A percentile compares a stretch with the other conserved stretches of the same genome.
These are phyloP conservation scores for Heliangelus exortis DNA, from an alignment of 2,797 vertebrate species.

Conservation along the genomic window DNA sequence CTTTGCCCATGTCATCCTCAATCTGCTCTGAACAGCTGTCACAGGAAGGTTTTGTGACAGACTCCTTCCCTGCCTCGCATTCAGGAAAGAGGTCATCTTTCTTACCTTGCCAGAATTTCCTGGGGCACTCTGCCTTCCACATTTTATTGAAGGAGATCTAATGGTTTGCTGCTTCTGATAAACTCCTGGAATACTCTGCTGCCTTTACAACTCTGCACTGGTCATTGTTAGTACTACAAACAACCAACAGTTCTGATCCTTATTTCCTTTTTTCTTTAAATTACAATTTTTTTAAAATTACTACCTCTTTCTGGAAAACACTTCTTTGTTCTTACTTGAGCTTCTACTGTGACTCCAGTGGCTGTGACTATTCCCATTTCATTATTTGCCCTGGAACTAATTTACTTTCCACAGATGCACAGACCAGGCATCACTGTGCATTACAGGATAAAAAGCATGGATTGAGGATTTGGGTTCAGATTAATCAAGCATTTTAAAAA, in stretches of 20 bases:
- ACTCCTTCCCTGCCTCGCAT: neutral
- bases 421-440: neutral
- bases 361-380: neutral
- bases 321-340: neutral
- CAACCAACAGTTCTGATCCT: neutral
- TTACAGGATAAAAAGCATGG: neutral
- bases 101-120: neutral
- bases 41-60: neutral
- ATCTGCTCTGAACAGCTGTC: neutral
- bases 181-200: neutral
- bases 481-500: neutral
- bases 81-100: neutral
- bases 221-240: neutral
- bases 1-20: neutral
- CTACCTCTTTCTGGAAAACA: neutral
- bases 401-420: neutral
- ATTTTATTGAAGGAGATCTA: neutral
- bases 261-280: neutral
- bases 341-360: neutral
- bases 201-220: neutral
- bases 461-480: neutral
- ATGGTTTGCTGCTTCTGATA: neutral
- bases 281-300: neutral
- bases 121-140: neutral
- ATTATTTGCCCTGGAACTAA: neutral